These are phyloP conservation scores for Palloptera scutellata DNA, from an alignment of 2,888 invertebrate genomes.

Conservation along the genomic window DNA sequence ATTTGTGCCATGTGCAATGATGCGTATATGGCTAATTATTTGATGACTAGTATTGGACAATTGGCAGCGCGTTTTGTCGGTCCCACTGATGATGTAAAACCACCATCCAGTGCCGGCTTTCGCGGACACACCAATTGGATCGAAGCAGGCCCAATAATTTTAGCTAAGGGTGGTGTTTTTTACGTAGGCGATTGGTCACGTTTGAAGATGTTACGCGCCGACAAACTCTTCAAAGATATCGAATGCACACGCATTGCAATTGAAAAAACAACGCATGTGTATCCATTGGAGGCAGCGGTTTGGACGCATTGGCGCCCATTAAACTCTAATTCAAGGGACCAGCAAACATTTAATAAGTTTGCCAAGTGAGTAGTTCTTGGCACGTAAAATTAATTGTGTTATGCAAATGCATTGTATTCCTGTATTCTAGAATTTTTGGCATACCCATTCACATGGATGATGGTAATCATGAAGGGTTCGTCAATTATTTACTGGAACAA, in stretches of 20 bases:
- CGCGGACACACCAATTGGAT: conserved; percentile 47
- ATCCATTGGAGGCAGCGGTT: conserved; percentile 56
- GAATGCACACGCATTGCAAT: conserved; percentile 46
- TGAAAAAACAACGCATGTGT: conserved; percentile 45
- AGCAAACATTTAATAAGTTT: conserved; percentile 54
- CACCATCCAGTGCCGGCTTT: conserved; percentile 33
- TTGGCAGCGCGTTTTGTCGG: conserved; percentile 57
- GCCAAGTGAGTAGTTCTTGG: conserved; percentile 52
- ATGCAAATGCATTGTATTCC: not conserved
- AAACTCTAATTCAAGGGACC: conserved; percentile 49
- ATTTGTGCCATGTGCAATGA: conserved; percentile 57
- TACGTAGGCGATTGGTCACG: conserved; percentile 62
- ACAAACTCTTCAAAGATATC: conserved; percentile 52
- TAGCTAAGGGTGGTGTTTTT: conserved; percentile 62
- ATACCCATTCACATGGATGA: conserved; percentile 57
- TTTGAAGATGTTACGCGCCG: conserved; percentile 44
- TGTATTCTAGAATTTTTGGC: conserved; percentile 58
- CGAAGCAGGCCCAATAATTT: conserved; percentile 58
- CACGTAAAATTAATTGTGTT: not conserved
- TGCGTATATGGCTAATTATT: conserved; percentile 47
- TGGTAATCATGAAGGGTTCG: conserved; percentile 47
- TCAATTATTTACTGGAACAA: conserved; percentile 53
- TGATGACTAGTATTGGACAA: conserved; percentile 55
- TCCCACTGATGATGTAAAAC: conserved; percentile 50
- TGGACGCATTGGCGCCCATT: conserved; percentile 62